Base-by-base conservation (phyloP, 1,140 invertebrate genomes). In the Macrobrachium rosenbergii region DNA sequence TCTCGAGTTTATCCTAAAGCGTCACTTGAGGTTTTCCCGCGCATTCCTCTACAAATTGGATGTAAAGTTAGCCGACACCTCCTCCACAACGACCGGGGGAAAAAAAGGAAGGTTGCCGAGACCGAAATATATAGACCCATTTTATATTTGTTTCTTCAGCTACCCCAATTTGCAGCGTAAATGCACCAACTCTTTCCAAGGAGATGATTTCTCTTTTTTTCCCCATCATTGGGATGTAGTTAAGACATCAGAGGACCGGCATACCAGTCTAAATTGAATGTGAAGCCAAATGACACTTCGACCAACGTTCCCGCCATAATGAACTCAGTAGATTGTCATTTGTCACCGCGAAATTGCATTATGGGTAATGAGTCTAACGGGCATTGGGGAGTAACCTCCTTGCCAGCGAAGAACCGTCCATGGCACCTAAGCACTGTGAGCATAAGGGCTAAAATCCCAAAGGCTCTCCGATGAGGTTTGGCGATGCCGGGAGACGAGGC, bases 331-430 rank as follows among this genome's bases (percentile, higher is more conserved):
- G 85, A 87, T 87, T 87, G 85, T 87, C 85, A 87, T 87, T 87
- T 87, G 85, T 87, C 85, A 81, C 85, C 85, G 78, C 78, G 85
- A 87, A 87, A 87, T 87, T 87, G 85, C 85, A 87, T 87, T 87
- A 87, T 87, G 85, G 85, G 85, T 87, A 87, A 87, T 87, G 85
- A 87, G 85, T 75, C 78, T 14, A 28, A 10, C 17, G 77, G 67
- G 78, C 14, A 37, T 60, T 76, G 58, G 59, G 58, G 43, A 78
- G 52, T 63, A 82, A 73, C 67, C 84, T 28, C 5, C 76, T 6
- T 19, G 17, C 10, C 69, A 45, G 19, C 59, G 17, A 14, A 16
- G 17, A 14, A 21, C n/a, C 73, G 14, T 76, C 37, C n/a, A 17
- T 60, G 60, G 63, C 75, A 63, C 58, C 21, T 86, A 69, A 64